Conservation (phyloP, 2,113 vertebrate genomes). For the Rhineura floridana region DNA sequence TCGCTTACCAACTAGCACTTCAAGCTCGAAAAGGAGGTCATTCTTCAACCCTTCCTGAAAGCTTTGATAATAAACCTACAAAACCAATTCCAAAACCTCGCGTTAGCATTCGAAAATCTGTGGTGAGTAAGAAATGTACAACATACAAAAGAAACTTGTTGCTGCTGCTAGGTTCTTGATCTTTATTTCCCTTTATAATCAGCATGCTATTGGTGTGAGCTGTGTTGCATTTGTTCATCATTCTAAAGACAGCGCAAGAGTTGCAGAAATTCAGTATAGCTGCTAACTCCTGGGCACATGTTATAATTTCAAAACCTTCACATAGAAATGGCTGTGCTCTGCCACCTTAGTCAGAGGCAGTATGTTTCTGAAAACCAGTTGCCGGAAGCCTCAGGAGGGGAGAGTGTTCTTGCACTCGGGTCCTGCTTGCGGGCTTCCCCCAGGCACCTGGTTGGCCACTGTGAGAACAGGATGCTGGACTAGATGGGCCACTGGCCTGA, state of each 20-base stretch:
- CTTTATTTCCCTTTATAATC: not conserved
- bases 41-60: slow-evolving; percentile 95
- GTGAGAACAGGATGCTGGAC: too few species aligned
- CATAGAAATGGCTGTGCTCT: too few species aligned
- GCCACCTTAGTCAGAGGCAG: too few species aligned
- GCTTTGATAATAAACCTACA: slow-evolving; percentile 96
- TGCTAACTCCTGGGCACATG: not conserved
- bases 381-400: too few species aligned
- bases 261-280: not conserved
- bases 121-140: slow-evolving; percentile 82
- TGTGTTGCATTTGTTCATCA: not conserved
- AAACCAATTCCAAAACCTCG: slow-evolving; percentile 98
- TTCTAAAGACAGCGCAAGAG: not conserved
- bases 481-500: too few species aligned
- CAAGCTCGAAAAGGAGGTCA: slow-evolving; percentile 97
- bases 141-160: slow-evolving; percentile 1
- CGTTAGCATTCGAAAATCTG: slow-evolving; percentile 97
- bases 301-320: not conserved
- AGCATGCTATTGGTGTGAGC: not conserved
- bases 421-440: too few species aligned
- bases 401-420: too few species aligned
- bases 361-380: too few species aligned
- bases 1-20: slow-evolving; percentile 97
- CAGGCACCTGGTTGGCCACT: too few species aligned
- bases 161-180: slow-evolving; percentile 10